Base-by-base conservation (phyloP, 2,888 invertebrate genomes). In the Heteromyza rotundicornis region DNA sequence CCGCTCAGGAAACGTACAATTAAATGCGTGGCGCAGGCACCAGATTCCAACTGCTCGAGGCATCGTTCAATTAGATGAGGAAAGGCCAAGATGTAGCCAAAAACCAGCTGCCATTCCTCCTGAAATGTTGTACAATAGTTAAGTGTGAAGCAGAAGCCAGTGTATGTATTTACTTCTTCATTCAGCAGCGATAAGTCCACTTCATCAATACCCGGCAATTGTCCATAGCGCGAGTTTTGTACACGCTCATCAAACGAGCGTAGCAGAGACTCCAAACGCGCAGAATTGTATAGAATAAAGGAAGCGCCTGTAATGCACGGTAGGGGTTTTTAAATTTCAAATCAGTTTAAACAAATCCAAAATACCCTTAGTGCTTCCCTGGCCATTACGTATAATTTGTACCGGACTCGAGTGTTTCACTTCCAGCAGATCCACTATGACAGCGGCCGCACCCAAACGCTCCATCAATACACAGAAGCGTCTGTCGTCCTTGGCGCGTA, bases 91-190 rank as follows among this genome's bases (percentile, higher is more conserved):
- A 92, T 83, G 68, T 87, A 91, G 65, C 88, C 89, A 75, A 87
- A 91, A 47, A 92, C 78, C 2, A 93, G 76, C 64, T 86, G 86
- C 93, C 92, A 93, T 84, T 93, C 92, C 70, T 92, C 90, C 92
- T 92, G 53, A 14, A 20, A 20, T 20, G 14, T n/a, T n/a, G n/a
- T n/a, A 51, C 59, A 40, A 40, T 40, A 3, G 16, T 40, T n/a
- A 8, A 47, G 24, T n/a, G n/a, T n/a, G 2, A 22, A 27, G 23
- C 32, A 59, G 14, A 16, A 1, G 1, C 2, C 17, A 5, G 1
- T 24, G 53, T n/a, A 2, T 16, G 14, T 27, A 17, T 3, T 77
- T 84, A 92, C 92, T 82, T 90, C 88, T 80, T 89, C 87, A 50
- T 84, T 86, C 0, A 93, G 81, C 57, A 89, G 75, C 49, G 84